Percentiles rank a stretch among this genome's conserved stretches.
phyloP scores from a whole-genome alignment of 1,140 invertebrate genomes.

The Planococcus citri region DNA sequence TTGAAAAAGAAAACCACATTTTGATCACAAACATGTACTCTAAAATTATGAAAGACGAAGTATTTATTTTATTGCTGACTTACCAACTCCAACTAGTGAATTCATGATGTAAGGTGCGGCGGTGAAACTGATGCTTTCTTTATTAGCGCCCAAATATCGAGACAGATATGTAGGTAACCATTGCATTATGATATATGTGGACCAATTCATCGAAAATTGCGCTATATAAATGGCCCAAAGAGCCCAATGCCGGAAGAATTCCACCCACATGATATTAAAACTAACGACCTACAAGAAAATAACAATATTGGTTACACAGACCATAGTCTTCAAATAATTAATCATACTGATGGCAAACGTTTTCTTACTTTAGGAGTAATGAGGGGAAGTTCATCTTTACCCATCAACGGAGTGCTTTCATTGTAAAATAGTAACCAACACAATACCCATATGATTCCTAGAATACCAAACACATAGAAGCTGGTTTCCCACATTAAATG shows the following conservation, averaged over 20 bases:
- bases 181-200: conserved; percentile 71
- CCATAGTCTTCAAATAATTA: neutral
- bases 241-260: conserved; percentile 57
- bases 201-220: conserved; percentile 77
- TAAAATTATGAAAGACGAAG: neutral
- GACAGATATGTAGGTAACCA: conserved; percentile 67
- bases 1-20: conserved; percentile 27
- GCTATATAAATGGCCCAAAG: conserved; percentile 67
- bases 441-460: conserved; percentile 57
- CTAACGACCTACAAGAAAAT: conserved; percentile 39
- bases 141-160: conserved; percentile 51
- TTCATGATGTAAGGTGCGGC: conserved; percentile 67
- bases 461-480: conserved; percentile 58
- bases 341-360: conserved; percentile 18
- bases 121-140: conserved; percentile 60
- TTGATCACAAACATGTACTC: too few relatives aligned
- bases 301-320: conserved; percentile 6
- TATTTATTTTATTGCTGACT: conserved; percentile 27
- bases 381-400: conserved; percentile 51
- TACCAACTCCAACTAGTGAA: conserved; percentile 57
- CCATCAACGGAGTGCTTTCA: conserved; percentile 36
- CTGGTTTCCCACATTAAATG: conserved; percentile 54
- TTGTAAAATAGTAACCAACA: conserved; percentile 53
- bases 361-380: conserved; percentile 52
- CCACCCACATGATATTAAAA: conserved; percentile 45